Evolutionary conservation across 2,888 invertebrate species (phyloP).

Genomic region (Ethmia dodecea): DNA sequence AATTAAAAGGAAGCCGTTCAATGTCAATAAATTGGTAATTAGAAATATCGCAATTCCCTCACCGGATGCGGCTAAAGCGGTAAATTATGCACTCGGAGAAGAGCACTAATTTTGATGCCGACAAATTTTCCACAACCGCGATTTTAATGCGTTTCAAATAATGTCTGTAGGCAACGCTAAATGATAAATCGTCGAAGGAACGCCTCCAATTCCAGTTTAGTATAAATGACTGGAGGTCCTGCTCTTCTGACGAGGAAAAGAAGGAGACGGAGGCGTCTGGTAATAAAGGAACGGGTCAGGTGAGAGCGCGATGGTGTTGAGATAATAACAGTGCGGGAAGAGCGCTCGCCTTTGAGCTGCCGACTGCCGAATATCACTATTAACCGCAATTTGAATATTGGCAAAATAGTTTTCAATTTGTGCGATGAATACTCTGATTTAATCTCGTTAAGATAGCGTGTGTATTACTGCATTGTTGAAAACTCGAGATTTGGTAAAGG

Average conservation of each 20-base stretch:
- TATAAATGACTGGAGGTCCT: constrained; percentile 57
- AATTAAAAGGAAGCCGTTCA: constrained; percentile 51
- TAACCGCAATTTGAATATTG: constrained; percentile 62
- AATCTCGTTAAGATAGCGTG: constrained; percentile 4
- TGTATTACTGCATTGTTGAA: no score
- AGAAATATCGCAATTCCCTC: constrained; percentile 51
- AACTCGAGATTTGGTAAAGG: no score
- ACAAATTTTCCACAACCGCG: constrained; percentile 74
- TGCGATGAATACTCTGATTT: constrained; percentile 6
- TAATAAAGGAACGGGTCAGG: constrained; percentile 70
- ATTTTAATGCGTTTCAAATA: constrained; percentile 77
- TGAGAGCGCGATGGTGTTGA: constrained; percentile 73
- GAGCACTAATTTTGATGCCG: constrained; percentile 75
- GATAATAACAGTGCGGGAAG: constrained; percentile 73
- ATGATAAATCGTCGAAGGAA: constrained; percentile 74
- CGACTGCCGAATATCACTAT: constrained; percentile 64
- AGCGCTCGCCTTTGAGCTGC: constrained; percentile 54
- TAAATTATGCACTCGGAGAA: constrained; percentile 69
- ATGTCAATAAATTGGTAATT: constrained; percentile 64
- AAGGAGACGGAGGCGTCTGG: constrained; percentile 62
- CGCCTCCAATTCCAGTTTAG: constrained; percentile 66
- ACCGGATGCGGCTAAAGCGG: constrained; percentile 64
- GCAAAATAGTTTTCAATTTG: constrained; percentile 54
- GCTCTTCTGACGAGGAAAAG: constrained; percentile 37
- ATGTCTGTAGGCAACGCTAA: constrained; percentile 76